Evolutionary conservation across 2,888 invertebrate species (phyloP).

Genomic region (Catocala fraxini): DNA sequence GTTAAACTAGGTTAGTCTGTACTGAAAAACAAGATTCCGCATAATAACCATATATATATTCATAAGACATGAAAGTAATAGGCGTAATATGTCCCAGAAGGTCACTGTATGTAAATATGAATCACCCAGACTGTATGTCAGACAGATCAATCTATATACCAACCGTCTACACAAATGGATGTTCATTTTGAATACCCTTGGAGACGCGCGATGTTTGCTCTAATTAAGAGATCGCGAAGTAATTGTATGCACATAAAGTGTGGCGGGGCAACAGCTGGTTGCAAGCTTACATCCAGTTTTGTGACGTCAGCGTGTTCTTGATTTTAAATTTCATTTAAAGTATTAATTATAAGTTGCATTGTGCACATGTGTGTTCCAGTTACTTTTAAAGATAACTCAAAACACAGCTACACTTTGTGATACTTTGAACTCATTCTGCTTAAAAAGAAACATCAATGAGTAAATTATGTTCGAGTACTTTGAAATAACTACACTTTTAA

Average conservation of each 20-base stretch:
- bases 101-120: neutral
- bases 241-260: neutral
- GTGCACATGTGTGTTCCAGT: no score
- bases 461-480: no score
- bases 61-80: conserved; percentile 1
- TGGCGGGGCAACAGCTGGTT: neutral
- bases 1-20: no score
- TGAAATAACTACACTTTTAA: no score
- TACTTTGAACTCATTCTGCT: no score
- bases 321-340: neutral
- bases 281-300: neutral
- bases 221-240: neutral
- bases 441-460: no score
- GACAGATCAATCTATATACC: neutral
- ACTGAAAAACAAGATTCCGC: no score
- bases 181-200: neutral
- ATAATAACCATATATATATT: neutral
- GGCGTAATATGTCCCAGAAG: neutral
- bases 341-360: no score
- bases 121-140: neutral
- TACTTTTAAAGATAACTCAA: no score
- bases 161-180: neutral
- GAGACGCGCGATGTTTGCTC: neutral
- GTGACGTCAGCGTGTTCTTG: neutral
- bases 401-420: no score